Evolutionary conservation across 2,888 invertebrate species (phyloP), one percentile per base, ranked within the genome.

Genomic region (Idaea biselata): DNA sequence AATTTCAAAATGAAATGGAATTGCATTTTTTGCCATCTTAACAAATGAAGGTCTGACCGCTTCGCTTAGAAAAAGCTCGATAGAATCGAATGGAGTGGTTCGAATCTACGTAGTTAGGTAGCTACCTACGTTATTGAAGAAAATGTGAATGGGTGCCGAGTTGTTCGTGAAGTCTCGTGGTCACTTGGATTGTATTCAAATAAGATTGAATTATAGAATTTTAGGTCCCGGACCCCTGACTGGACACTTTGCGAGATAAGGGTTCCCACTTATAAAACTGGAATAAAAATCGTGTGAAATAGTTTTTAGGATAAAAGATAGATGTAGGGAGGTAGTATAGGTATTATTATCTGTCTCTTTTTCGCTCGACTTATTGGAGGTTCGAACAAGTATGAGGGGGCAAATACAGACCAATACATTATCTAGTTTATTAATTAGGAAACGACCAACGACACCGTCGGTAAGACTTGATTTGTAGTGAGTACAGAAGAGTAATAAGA

Each of bases 161-260:
- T 56, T 56, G 55, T 18, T 16, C 56, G 17, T 62, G 62, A 53
- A 63, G 64, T 67, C n/a, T n/a, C 44, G 59, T 63, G 67, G 60
- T 70, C 69, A 69, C 44, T 44, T 44, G 44, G 71, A 71, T 71
- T 66, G 70, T 67, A 71, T 71, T 70, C 70, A 71, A 71, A 71
- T 71, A 68, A 67, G 68, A 54, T 62, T 61, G 61, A 61, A 64
- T 55, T 59, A 63, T 59, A 66, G 60, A 44, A 44, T 44, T 44
- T 44, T 14, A 44, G 44, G 14, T 44, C 44, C 44, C 44, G 44
- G 44, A 44, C 44, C 44, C 44, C 44, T 44, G 44, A 44, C 44
- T 44, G 44, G 44, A 44, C 44, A 44, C 44, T 44, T 44, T 44
- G 14, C 44, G 44, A 44, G 44, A 44, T 44, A 44, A 44, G 44